These are phyloP conservation scores for Parnassius orleans DNA, from an alignment of 2,888 invertebrate species.

Conservation along the genomic window DNA sequence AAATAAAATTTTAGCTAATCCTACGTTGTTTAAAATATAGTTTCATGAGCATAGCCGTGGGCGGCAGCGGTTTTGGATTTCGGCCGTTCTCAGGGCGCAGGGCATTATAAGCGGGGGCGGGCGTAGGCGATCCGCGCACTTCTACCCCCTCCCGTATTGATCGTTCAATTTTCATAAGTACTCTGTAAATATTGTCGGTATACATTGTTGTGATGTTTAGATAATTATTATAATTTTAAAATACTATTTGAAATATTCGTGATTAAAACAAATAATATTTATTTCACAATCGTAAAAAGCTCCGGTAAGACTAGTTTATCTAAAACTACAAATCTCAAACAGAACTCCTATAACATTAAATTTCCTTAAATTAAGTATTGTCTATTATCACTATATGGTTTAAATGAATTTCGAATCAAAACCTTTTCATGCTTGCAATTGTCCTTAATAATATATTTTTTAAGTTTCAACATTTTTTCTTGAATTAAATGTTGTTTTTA, in stretches of 20 bases:
- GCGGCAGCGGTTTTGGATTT: conserved; percentile 59
- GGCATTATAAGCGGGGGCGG: conserved; percentile 37
- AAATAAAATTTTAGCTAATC: too few species aligned
- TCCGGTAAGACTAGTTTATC: too few species aligned
- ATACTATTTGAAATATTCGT: conserved; percentile 5
- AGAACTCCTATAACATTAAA: too few species aligned
- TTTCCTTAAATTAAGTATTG: too few species aligned
- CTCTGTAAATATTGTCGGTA: conserved; percentile 62
- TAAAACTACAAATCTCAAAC: too few species aligned
- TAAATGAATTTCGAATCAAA: too few species aligned
- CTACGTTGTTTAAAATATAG: conserved; percentile 20
- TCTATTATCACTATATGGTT: too few species aligned
- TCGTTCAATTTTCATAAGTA: conserved; percentile 66
- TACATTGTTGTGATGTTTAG: conserved; percentile 30
- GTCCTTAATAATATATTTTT: too few species aligned
- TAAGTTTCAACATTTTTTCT: too few species aligned
- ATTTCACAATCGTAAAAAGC: too few species aligned
- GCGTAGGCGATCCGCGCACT: conserved; percentile 65
- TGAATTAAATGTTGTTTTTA: neutral
- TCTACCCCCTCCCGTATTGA: conserved; percentile 61
- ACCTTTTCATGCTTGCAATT: too few species aligned
- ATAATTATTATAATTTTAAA: conserved; percentile 9
- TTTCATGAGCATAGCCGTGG: conserved; percentile 57
- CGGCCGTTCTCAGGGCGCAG: conserved; percentile 42
- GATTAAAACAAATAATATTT: too few species aligned